Evolutionary conservation across 2,113 vertebrate species (phyloP).

Genomic region (Calonectris borealis): DNA sequence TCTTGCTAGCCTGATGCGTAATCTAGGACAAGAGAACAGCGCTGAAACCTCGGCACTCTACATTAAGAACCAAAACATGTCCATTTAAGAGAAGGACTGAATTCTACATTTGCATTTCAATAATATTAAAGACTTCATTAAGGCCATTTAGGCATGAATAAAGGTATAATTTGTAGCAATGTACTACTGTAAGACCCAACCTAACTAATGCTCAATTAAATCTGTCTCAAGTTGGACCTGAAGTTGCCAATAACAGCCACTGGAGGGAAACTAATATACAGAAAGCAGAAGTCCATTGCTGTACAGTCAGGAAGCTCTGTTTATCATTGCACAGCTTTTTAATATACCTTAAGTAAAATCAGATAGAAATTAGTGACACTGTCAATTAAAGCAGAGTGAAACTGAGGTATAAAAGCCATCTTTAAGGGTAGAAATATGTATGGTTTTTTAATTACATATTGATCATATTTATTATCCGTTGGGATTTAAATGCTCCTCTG

Average conservation of each 20-base stretch:
- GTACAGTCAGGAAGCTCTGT: not conserved
- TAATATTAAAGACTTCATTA: not conserved
- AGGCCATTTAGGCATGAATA: not conserved
- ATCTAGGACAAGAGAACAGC: not conserved
- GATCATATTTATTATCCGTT: not conserved
- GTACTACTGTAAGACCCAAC: not conserved
- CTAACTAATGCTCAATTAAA: not conserved
- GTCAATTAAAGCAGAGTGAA: not conserved
- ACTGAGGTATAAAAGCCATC: not conserved
- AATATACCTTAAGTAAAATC: not conserved
- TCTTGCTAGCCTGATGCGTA: not conserved
- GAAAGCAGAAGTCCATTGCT: not conserved
- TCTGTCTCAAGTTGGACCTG: not conserved
- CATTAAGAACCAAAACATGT: not conserved
- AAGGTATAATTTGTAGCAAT: not conserved
- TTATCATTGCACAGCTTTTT: not conserved
- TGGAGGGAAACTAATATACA: slow-evolving; percentile 24
- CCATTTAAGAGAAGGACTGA: not conserved
- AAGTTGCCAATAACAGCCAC: not conserved
- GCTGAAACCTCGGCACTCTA: not conserved
- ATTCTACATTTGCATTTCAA: not conserved
- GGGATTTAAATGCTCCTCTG: not conserved
- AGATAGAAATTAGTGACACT: not conserved
- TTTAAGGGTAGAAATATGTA: not conserved
- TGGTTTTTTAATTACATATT: not conserved